Conservation (phyloP, 2,113 vertebrate genomes). For the Sebastes schlegelii region DNA sequence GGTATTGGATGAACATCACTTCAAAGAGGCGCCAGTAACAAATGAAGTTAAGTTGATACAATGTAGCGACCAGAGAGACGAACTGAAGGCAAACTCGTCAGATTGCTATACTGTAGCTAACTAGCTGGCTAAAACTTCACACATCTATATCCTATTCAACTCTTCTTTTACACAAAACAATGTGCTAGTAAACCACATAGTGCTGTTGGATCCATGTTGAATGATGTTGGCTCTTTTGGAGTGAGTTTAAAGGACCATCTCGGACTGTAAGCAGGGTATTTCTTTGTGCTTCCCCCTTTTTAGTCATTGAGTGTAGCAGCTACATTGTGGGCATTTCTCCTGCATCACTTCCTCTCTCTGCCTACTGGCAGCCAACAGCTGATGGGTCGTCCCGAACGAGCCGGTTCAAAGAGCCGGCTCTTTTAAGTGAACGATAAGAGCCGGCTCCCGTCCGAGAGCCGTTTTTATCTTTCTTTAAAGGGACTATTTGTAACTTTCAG, state of each 20-base stretch:
- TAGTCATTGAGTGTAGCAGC: slow-evolving; percentile 77
- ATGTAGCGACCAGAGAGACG: slow-evolving; percentile 29
- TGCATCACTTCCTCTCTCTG: slow-evolving; percentile 84
- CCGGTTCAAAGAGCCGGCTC: no score
- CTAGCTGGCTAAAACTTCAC: slow-evolving; percentile 71
- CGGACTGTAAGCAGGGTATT: slow-evolving; percentile 55
- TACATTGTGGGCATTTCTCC: slow-evolving; percentile 81
- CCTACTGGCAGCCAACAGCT: slow-evolving; percentile 68
- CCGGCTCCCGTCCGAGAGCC: no score
- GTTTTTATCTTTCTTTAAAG: no score
- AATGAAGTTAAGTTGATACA: slow-evolving; percentile 48
- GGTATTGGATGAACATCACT: slow-evolving; percentile 40
- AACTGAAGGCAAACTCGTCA: slow-evolving; percentile 75
- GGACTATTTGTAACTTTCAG: no score
- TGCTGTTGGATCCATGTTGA: slow-evolving; percentile 5
- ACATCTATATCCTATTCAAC: slow-evolving; percentile 30
- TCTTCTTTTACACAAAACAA: background rate
- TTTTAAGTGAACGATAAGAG: no score
- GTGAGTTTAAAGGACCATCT: slow-evolving; percentile 47
- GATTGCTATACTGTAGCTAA: slow-evolving; percentile 56
- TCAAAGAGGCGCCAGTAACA: slow-evolving; percentile 6
- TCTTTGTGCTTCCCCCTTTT: slow-evolving; percentile 82
- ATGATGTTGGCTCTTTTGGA: background rate
- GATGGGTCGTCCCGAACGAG: slow-evolving; percentile 36
- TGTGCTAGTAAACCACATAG: background rate